Percentiles rank a stretch among this genome's conserved stretches.
phyloP scores from a whole-genome alignment of 2,113 vertebrate genomes.

The Rhegmatorhina hoffmannsi region DNA sequence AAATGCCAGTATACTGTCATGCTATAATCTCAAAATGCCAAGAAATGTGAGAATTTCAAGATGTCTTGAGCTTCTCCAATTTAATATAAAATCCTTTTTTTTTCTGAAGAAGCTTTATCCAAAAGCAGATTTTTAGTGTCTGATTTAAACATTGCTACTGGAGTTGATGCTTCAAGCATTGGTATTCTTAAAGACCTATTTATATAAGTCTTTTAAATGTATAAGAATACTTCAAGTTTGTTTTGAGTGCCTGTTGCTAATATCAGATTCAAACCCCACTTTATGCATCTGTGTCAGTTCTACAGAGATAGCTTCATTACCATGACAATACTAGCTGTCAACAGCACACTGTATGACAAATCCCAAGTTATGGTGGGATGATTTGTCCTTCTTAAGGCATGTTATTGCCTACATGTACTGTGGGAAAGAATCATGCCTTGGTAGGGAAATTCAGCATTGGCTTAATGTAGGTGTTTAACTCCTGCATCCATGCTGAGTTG shows the following conservation, averaged over 20 bases:
- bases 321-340: conserved; percentile 72
- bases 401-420: conserved; percentile 23
- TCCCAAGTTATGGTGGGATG: conserved; percentile 56
- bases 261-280: conserved; percentile 62
- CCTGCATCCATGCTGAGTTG: not conserved
- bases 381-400: conserved; percentile 44
- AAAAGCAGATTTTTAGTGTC: not conserved
- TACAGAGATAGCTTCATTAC: conserved; percentile 65
- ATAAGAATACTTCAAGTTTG: conserved; percentile 55
- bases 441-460: not conserved
- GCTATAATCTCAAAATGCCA: not conserved
- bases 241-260: conserved; percentile 67
- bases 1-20: not conserved
- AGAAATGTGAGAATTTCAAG: too few relatives aligned
- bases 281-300: conserved; percentile 57
- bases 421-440: conserved; percentile 36
- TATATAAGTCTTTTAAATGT: conserved; percentile 47
- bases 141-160: not conserved
- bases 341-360: conserved; percentile 65
- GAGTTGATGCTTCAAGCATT: not conserved
- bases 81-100: not conserved
- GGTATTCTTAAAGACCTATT: conserved; percentile 26
- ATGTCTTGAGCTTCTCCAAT: not conserved
- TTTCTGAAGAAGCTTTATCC: not conserved
- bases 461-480: conserved; percentile 33